Evolutionary conservation across 1,140 invertebrate genomes (phyloP).

Genomic region (Microplitis mediator): DNA sequence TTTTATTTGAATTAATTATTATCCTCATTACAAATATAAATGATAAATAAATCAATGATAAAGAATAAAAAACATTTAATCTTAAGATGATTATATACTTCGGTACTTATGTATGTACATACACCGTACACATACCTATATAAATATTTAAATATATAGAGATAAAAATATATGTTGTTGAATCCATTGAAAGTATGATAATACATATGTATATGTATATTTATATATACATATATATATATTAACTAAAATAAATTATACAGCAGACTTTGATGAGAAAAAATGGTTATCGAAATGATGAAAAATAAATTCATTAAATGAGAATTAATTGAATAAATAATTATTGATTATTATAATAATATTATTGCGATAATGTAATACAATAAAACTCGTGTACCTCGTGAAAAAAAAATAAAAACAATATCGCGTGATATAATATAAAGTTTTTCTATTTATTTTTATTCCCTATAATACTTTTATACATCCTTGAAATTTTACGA

Average conservation of each 20-base stretch:
- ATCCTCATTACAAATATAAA: slow-evolving; percentile 21
- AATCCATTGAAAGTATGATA: slow-evolving; percentile 63
- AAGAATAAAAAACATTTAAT: slow-evolving; percentile 40
- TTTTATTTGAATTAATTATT: slow-evolving; percentile 18
- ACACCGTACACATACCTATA: slow-evolving; percentile 50
- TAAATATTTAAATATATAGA: slow-evolving; percentile 13
- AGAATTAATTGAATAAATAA: slow-evolving; percentile 35
- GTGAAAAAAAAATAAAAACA: slow-evolving; percentile 51
- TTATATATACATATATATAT: slow-evolving; percentile 46
- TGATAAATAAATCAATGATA: neutral
- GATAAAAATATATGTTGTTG: slow-evolving; percentile 57
- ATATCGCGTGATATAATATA: slow-evolving; percentile 18
- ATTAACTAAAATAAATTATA: slow-evolving; percentile 48
- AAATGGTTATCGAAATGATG: neutral
- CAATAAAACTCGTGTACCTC: slow-evolving; percentile 55
- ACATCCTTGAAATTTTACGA: neutral
- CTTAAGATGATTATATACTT: slow-evolving; percentile 42
- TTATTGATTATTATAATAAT: slow-evolving; percentile 47
- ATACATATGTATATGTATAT: slow-evolving; percentile 42
- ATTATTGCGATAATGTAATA: slow-evolving; percentile 56
- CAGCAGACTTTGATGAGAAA: slow-evolving; percentile 45
- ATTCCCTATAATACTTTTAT: neutral
- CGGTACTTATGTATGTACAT: slow-evolving; percentile 57
- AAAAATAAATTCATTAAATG: slow-evolving; percentile 14
- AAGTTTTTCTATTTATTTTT: slow-evolving; percentile 1